phyloP scores from a whole-genome alignment of 1,140 invertebrate species.

The Drosophila leontia region DNA sequence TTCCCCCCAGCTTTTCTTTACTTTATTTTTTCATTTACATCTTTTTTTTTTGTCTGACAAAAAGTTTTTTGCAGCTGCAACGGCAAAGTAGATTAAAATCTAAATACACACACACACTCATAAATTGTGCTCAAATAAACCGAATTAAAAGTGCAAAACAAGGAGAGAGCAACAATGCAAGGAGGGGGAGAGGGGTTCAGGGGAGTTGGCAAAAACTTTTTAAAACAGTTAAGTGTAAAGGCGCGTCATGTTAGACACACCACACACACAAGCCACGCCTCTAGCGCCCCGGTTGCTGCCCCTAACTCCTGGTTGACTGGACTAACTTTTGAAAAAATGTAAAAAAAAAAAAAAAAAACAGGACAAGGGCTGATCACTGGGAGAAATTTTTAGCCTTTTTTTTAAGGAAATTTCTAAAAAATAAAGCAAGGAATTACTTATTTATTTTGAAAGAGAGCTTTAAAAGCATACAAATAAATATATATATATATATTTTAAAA shows the following conservation, averaged over 20 bases:
- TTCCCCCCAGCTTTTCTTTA: constrained; percentile 9
- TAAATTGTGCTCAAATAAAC: constrained; percentile 75
- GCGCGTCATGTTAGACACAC: constrained; percentile 79
- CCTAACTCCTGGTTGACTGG: constrained; percentile 55
- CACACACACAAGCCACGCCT: constrained; percentile 49
- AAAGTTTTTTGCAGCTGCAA: constrained; percentile 79
- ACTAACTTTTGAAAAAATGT: constrained; percentile 83
- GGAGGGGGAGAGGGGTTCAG: not conserved
- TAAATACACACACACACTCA: constrained; percentile 64
- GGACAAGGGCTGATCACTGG: not conserved
- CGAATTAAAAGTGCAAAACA: constrained; percentile 80
- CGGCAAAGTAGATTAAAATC: constrained; percentile 82
- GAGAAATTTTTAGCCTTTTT: not conserved
- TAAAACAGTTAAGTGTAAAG: constrained; percentile 80
- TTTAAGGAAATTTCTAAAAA: not conserved
- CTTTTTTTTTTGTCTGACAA: constrained; percentile 47
- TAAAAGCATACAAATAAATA: not conserved
- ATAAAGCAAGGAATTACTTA: not conserved
- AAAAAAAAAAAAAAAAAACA: constrained; percentile 23
- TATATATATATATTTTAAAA: not conserved
- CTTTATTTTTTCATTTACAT: constrained; percentile 2
- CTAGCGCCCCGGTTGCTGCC: constrained; percentile 15
- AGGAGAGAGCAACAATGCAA: constrained; percentile 53
- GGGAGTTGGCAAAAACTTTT: constrained; percentile 28
- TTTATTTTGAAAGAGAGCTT: not conserved